Evolutionary conservation across 2,888 invertebrate genomes (phyloP).

Genomic region (Aethes cnicana): DNA sequence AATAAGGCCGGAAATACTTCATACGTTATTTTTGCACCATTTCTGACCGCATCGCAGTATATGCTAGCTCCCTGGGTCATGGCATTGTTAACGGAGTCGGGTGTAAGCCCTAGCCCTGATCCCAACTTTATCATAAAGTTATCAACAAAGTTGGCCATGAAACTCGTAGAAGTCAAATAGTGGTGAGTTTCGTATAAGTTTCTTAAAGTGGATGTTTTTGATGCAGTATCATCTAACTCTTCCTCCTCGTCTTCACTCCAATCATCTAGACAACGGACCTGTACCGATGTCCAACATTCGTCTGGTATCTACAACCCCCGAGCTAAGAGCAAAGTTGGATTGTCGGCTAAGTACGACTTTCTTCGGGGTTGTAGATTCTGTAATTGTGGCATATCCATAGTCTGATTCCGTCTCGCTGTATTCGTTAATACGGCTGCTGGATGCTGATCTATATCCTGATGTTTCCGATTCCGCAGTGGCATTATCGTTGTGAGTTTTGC

Average conservation of each 20-base stretch:
- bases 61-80: slow-evolving; percentile 86
- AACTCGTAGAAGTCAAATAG: slow-evolving; percentile 85
- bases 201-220: slow-evolving; percentile 55
- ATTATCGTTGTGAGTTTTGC: slow-evolving; percentile 43
- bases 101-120: slow-evolving; percentile 79
- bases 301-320: slow-evolving; percentile 78
- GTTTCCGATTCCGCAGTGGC: slow-evolving; percentile 67
- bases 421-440: slow-evolving; percentile 68
- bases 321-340: slow-evolving; percentile 60
- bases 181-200: slow-evolving; percentile 70
- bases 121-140: slow-evolving; percentile 84
- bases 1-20: slow-evolving; percentile 88
- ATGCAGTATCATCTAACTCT: slow-evolving; percentile 50
- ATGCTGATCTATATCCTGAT: slow-evolving; percentile 81
- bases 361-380: slow-evolving; percentile 82
- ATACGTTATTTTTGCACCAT: slow-evolving; percentile 71
- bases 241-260: slow-evolving; percentile 73
- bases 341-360: slow-evolving; percentile 71
- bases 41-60: slow-evolving; percentile 80
- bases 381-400: slow-evolving; percentile 84
- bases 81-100: slow-evolving; percentile 77
- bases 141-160: slow-evolving; percentile 86
- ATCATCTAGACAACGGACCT: slow-evolving; percentile 61
- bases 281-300: slow-evolving; percentile 73
- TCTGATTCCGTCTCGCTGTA: slow-evolving; percentile 82